Base-by-base conservation (phyloP, 1,140 invertebrate genomes). In the Chelonus insularis region DNA sequence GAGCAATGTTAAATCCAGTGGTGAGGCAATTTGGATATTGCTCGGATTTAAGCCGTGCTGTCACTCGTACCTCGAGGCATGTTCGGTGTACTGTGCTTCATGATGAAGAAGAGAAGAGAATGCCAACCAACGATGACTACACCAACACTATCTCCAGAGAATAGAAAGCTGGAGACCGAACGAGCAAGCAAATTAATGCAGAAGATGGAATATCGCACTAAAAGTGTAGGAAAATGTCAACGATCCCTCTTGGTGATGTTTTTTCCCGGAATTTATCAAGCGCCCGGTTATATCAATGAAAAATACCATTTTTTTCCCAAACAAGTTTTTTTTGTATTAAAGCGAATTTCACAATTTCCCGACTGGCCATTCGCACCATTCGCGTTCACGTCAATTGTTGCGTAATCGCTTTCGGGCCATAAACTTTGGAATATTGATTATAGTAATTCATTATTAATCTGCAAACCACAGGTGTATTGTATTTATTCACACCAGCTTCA, bases 1-100 rank as follows among this genome's bases (percentile, higher is more conserved):
- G 47, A 63, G 64, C 54, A 71, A 68, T 68, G 65, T 66, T 65
- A 73, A 72, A 73, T 71, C 68, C 66, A 63, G 66, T 63, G 64
- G 64, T 51, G 64, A 72, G 69, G 69, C 72, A 75, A 72, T 75
- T 75, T 73, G 68, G 68, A 75, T 75, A 75, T 75, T 73, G 66
- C 71, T 65, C 67, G 60, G 64, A 68, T 68, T 63, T 70, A 64
- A 68, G 65, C 63, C 68, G 57, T 63, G 60, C 60, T 55, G 52
- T 55, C 63, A 62, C 64, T 66, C 64, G 12, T 14, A 25, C 12
- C 52, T 55, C n/a, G 50, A 52, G 50, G 36, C 34, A 55, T 55
- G 36, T 16, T 34, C 18, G 36, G 34, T 43, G 36, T 29, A 29
- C 25, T 29, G 7, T 39, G 57, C 57, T 34, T 34, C 37, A 39